Evolutionary conservation across 1,140 invertebrate genomes (phyloP).

Genomic region (Phthorimaea operculella): DNA sequence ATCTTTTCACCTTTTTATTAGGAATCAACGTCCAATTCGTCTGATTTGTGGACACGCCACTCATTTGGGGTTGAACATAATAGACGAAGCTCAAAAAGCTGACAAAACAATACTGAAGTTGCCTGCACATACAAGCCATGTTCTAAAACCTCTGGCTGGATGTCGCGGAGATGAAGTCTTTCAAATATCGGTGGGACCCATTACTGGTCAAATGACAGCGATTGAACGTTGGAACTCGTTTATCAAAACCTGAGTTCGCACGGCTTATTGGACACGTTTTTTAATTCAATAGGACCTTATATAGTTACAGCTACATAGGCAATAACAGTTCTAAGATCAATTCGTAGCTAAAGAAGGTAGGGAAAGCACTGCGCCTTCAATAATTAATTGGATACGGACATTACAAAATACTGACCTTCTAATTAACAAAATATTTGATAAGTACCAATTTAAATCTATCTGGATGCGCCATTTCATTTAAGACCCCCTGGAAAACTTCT

Average conservation of each 20-base stretch:
- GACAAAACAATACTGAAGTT: conserved; percentile 26
- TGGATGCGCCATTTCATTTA: too few species aligned
- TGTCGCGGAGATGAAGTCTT: conserved; percentile 14
- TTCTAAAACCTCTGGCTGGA: conserved; percentile 35
- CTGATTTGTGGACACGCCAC: conserved; percentile 15
- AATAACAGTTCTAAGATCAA: too few species aligned
- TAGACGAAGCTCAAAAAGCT: conserved; percentile 13
- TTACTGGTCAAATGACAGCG: conserved; percentile 27
- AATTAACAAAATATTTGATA: too few species aligned
- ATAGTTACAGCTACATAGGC: too few species aligned
- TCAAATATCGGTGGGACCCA: conserved; percentile 17
- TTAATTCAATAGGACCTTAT: too few species aligned
- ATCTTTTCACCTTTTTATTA: conserved; percentile 4
- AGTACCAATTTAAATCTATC: too few species aligned
- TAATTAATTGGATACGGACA: too few species aligned
- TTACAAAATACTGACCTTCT: too few species aligned
- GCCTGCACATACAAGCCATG: conserved; percentile 28
- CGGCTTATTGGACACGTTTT: conserved; percentile 16
- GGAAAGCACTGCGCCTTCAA: too few species aligned
- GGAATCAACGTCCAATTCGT: conserved; percentile 9
- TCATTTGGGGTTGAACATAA: conserved; percentile 14
- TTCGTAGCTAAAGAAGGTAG: too few species aligned
- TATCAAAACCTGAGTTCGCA: conserved; percentile 23
- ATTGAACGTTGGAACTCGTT: conserved; percentile 17
- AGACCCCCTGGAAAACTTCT: too few species aligned